Evolutionary conservation across 1,140 invertebrate genomes (phyloP).

Genomic region (Neodiprion virginianus): DNA sequence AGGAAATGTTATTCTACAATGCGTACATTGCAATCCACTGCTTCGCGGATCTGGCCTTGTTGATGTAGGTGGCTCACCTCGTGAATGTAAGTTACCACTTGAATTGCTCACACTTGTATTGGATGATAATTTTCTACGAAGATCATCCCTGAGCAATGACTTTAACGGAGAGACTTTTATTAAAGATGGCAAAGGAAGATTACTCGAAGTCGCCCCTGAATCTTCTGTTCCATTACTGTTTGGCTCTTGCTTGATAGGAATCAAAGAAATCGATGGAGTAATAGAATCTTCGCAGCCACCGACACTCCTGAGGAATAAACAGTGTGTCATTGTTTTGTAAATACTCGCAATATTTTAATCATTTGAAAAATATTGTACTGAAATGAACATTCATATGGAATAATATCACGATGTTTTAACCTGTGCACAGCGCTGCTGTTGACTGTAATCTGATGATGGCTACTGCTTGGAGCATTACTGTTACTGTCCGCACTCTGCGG

Average conservation of each 20-base stretch:
- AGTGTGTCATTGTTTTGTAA: not conserved
- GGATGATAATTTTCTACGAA: constrained; percentile 77
- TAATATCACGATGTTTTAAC: constrained; percentile 34
- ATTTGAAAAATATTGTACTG: not conserved
- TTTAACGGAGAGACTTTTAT: constrained; percentile 85
- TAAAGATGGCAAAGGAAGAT: constrained; percentile 64
- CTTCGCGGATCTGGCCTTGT: constrained; percentile 58
- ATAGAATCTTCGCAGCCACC: constrained; percentile 59
- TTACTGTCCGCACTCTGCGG: constrained; percentile 80
- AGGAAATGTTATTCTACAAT: constrained; percentile 93
- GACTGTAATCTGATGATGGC: constrained; percentile 58
- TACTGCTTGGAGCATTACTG: constrained; percentile 75
- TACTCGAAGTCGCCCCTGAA: constrained; percentile 67
- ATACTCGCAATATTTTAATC: not conserved
- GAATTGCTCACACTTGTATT: constrained; percentile 45
- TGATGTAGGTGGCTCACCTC: constrained; percentile 57
- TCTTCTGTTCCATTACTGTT: constrained; percentile 62
- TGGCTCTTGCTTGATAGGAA: constrained; percentile 83
- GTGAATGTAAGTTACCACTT: constrained; percentile 46
- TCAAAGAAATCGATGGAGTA: constrained; percentile 84
- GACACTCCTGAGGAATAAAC: constrained; percentile 35
- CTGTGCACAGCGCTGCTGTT: constrained; percentile 51
- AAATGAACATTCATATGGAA: not conserved
- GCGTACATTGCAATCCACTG: constrained; percentile 75
- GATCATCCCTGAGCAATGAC: constrained; percentile 80